A percentile compares a stretch with the other conserved stretches of the same genome.
These are phyloP conservation scores for Micromesistius poutassou DNA, from an alignment of 2,797 vertebrate genomes.

Conservation along the genomic window DNA sequence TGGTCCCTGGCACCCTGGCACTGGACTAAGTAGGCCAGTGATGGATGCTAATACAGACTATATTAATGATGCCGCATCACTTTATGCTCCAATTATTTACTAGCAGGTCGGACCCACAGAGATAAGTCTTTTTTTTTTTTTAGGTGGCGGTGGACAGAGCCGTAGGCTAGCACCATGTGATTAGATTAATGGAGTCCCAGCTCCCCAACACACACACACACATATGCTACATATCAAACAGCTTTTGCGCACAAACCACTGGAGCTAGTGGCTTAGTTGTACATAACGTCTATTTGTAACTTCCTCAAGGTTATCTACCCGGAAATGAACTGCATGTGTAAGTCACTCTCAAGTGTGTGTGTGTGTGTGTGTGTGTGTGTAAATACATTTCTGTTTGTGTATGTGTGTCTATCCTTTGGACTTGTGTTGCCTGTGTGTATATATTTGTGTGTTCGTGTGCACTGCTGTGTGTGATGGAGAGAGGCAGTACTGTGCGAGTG, in stretches of 20 bases:
- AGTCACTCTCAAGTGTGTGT: neutral
- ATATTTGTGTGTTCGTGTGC: neutral
- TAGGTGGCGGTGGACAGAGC: conserved; percentile 51
- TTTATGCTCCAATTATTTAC: conserved; percentile 74
- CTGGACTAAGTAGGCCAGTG: conserved; percentile 59
- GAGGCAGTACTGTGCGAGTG: neutral
- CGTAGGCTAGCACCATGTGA: conserved; percentile 36
- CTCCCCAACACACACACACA: conserved; percentile 55
- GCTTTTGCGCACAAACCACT: neutral
- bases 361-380: neutral
- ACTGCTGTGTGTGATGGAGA: neutral
- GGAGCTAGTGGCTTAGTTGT: neutral
- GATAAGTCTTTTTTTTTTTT: conserved; percentile 50
- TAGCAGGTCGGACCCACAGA: conserved; percentile 47
- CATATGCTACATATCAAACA: neutral
- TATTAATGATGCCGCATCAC: conserved; percentile 63
- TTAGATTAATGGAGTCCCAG: conserved; percentile 59
- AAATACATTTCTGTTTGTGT: neutral
- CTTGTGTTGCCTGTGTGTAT: neutral
- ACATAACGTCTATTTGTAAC: neutral
- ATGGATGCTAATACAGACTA: conserved; percentile 56
- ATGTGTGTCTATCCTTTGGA: neutral
- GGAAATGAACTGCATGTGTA: neutral
- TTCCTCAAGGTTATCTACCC: neutral
- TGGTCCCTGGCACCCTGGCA: conserved; percentile 11